Conservation (phyloP, 2,888 invertebrate genomes). For the Dichetophora obliterata region DNA sequence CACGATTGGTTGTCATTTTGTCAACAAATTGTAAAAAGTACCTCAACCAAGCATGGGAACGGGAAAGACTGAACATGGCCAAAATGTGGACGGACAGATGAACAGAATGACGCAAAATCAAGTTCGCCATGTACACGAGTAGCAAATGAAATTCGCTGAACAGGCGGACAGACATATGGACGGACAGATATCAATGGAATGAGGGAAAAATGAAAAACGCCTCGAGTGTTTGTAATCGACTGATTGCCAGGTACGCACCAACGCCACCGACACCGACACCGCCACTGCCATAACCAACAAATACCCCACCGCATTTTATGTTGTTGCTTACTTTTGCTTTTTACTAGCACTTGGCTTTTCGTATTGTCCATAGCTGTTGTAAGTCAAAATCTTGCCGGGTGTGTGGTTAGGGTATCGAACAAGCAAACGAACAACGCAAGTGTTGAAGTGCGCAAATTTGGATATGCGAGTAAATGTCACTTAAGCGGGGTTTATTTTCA, state of each 20-base stretch:
- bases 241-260: constrained; percentile 41
- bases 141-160: constrained; percentile 33
- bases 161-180: not conserved
- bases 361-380: not conserved
- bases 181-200: not conserved
- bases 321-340: constrained; percentile 27
- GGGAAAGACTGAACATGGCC: constrained; percentile 42
- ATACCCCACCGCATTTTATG: not conserved
- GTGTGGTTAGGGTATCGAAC: not conserved
- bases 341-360: not conserved
- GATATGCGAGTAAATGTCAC: constrained; percentile 45
- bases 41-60: constrained; percentile 33
- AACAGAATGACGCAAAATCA: not conserved
- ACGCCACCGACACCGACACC: constrained; percentile 25
- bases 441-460: constrained; percentile 40
- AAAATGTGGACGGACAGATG: not conserved
- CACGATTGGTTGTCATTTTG: constrained; percentile 63
- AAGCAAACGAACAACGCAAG: constrained; percentile 17
- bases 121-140: constrained; percentile 12
- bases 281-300: constrained; percentile 4
- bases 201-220: constrained; percentile 41
- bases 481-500: constrained; percentile 30
- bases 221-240: constrained; percentile 42
- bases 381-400: not conserved
- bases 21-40: constrained; percentile 54